Base-by-base conservation (phyloP, 2,888 invertebrate genomes). In the Cyaniris semiargus region DNA sequence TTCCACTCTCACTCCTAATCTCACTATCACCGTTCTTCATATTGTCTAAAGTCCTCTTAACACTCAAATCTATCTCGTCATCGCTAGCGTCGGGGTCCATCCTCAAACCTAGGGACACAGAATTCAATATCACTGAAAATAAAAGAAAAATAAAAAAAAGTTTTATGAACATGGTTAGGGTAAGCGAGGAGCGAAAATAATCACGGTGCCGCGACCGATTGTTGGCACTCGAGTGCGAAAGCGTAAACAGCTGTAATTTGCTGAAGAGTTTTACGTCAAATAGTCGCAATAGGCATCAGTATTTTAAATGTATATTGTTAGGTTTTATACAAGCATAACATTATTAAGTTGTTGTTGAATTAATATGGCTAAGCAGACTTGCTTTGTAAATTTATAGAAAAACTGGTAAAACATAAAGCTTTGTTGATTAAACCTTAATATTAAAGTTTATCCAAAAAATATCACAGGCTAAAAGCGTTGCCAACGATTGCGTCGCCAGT, bases 41-140 rank as follows among this genome's bases (percentile, higher is more conserved):
- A 90, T 89, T 90, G 88, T 93, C 92, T 89, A 94, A 88, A 89
- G 94, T 94, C 86, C 94, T 90, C 83, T 90, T 93, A 82, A 93
- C 92, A 88, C 89, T 93, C 86, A 89, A 86, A 86, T 94, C 94
- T 80, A 94, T 88, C 84, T 94, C 94, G 86, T 93, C 90, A 82
- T 94, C 94, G 89, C 94, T 94, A 83, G 90, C 92, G 79, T 94
- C 94, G 76, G 93, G 91, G 86, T 94, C 94, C 88, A 89, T 92
- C 87, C 94, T 92, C 89, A 94, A 88, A 92, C 94, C 94, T 94
- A 90, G 86, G 85, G 92, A 93, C 90, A 93, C 90, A 93, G 91
- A 93, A 92, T 93, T 93, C 89, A 92, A 93, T 90, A 92, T 93
- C 92, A 93, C 93, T 93, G 92, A 90, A 93, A 93, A 91, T 89